Evolutionary conservation across 2,888 invertebrate species (phyloP), one percentile per base, ranked within the genome.

Genomic region (Acleris cristana): DNA sequence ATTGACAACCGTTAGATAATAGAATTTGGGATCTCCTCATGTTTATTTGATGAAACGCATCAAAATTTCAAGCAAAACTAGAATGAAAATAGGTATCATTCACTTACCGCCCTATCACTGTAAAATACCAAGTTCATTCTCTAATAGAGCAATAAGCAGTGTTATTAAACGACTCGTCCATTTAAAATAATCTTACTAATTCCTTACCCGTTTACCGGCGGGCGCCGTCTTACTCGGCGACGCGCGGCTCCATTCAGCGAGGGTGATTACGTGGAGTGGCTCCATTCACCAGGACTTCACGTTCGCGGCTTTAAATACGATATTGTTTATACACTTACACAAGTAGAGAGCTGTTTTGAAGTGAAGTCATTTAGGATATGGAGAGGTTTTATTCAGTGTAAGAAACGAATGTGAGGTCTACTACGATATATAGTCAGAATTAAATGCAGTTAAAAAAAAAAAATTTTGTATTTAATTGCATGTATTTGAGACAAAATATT

Each of bases 261-360:
- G 18, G n/a, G 48, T 18, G 58, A 58, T 48, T 58, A 58, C 58
- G 48, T n/a, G 18, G 48, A 58, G 48, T 23, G 26, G 48, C 48
- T 18, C 58, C 48, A 26, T 58, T 58, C 48, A 58, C 10, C 19
- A 12, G 18, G n/a, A 16, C 16, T 16, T 8, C 48, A 18, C 26
- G 45, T 48, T 48, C 45, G 23, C 48, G 48, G 18, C 57, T 18
- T 26, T 44, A 6, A 40, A 19, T 14, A 40, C 14, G 18, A 48
- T 48, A 48, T 48, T 48, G 48, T 48, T 48, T 48, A 48, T 48
- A 48, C 48, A 48, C 48, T 48, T 48, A 18, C n/a, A n/a, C 5
- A 18, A 48, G 8, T 48, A 18, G 48, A 8, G 48, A 6, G n/a
- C 16, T 5, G 48, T 7, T 6, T 48, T 6, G 16, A 18, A n/a